These are phyloP conservation scores for Hylaeus anthracinus DNA, from an alignment of 1,140 invertebrate genomes.

Conservation along the genomic window DNA sequence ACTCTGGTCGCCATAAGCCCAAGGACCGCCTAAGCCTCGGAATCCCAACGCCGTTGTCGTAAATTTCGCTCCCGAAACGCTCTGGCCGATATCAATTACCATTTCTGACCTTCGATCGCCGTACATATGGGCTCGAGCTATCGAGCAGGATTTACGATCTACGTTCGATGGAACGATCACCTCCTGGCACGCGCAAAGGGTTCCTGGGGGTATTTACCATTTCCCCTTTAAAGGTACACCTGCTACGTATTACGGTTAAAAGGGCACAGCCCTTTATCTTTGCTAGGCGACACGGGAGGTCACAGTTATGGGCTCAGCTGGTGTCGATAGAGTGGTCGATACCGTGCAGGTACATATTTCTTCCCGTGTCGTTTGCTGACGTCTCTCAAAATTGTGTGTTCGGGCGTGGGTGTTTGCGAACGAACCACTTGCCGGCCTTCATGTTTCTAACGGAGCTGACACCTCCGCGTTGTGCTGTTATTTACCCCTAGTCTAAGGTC, in stretches of 20 bases:
- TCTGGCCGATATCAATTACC: slow-evolving; percentile 24
- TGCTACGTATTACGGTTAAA: slow-evolving; percentile 48
- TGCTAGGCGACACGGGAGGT: slow-evolving; percentile 4
- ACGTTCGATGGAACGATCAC: slow-evolving; percentile 12
- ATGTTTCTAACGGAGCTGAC: slow-evolving; percentile 2
- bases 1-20: background rate
- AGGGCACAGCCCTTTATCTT: slow-evolving; percentile 49
- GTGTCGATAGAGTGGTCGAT: slow-evolving; percentile 53
- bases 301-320: slow-evolving; percentile 55
- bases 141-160: slow-evolving; percentile 49
- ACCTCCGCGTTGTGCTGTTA: too few relatives aligned
- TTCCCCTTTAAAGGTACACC: slow-evolving; percentile 47
- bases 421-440: background rate
- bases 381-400: background rate
- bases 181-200: background rate
- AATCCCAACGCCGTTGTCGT: background rate
- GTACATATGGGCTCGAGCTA: slow-evolving; percentile 15
- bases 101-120: slow-evolving; percentile 45
- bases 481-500: too few relatives aligned
- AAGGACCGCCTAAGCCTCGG: background rate
- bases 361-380: slow-evolving; percentile 23
- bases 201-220: slow-evolving; percentile 42
- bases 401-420: background rate
- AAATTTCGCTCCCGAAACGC: slow-evolving; percentile 10
- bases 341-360: slow-evolving; percentile 35